Base-by-base conservation (phyloP, 2,888 invertebrate species). In the Drosophila aldrichi region DNA sequence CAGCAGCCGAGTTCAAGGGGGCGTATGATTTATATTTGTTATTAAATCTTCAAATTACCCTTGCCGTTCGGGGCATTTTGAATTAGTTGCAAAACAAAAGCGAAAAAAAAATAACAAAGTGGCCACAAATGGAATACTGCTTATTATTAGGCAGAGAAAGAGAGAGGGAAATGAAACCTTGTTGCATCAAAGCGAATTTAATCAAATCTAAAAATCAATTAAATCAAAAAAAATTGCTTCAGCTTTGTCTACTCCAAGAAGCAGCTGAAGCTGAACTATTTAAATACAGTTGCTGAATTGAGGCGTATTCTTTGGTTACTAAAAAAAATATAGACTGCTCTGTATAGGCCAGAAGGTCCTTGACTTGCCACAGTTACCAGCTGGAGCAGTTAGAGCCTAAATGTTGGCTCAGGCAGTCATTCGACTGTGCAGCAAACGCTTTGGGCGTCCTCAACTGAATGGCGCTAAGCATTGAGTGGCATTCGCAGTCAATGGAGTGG, bases 1-100 rank as follows among this genome's bases (percentile, higher is more conserved):
- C 61, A 69, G 63, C 48, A 34, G 56, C 67, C 60, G 40, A 36
- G 87, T 69, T 71, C 71, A 63, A 74, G 67, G 64, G 78, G 82
- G 79, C 80, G 74, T 63, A 81, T 88, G 86, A 84, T 88, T 88
- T 88, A 88, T 88, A 70, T 82, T 88, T 74, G 80, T 73, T 85
- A 85, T 82, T 77, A 88, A 72, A 79, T 76, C 77, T 71, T 88
- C 67, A 79, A 88, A 74, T 77, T 75, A 68, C 71, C 71, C 51
- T 20, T 56, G 51, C 52, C 49, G 41, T 49, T 49, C 29, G 52
- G 60, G 60, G 25, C 65, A 70, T 68, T 66, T 57, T 57, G 67
- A 79, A 79, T 78, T 74, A 75, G 79, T 74, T 77, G 67, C 54
- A 43, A 25, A 79, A 71, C 76, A 66, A 59, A 64, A 69, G 71